Evolutionary conservation across 2,797 vertebrate species (phyloP).

Genomic region (Manis crassicaudata): DNA sequence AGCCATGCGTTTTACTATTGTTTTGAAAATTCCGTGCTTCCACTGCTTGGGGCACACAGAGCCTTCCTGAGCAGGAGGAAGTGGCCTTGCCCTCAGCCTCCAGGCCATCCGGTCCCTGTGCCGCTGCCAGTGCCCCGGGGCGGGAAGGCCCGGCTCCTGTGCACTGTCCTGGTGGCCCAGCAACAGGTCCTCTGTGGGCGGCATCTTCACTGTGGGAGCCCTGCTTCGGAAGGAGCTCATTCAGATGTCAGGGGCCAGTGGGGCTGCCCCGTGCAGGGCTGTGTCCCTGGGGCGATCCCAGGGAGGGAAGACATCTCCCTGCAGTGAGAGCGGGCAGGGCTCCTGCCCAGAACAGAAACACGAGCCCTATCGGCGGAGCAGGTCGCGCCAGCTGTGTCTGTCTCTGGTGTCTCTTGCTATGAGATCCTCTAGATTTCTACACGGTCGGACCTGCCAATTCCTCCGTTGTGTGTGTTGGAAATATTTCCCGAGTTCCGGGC

Average conservation of each 20-base stretch:
- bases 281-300: background rate
- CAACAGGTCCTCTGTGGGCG: fast-evolving
- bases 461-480: background rate
- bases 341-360: fast-evolving
- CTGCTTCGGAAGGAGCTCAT: fast-evolving
- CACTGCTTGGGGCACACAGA: fast-evolving
- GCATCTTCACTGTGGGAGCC: fast-evolving
- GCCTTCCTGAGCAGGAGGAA: too few species aligned
- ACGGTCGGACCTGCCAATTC: background rate
- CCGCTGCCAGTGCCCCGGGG: fast-evolving
- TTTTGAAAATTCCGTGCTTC: background rate
- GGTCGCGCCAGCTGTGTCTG: background rate
- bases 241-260: background rate
- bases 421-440: background rate
- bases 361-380: background rate
- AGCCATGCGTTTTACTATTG: fast-evolving
- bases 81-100: too few species aligned
- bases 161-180: fast-evolving
- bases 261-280: background rate
- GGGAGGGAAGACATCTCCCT: fast-evolving
- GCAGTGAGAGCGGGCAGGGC: background rate
- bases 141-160: fast-evolving
- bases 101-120: background rate
- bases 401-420: background rate
- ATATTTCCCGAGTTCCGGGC: background rate